Percentiles rank a stretch among this genome's conserved stretches.
These are phyloP conservation scores for Calameuta pallipes DNA, from an alignment of 2,888 invertebrate species.

Conservation along the genomic window DNA sequence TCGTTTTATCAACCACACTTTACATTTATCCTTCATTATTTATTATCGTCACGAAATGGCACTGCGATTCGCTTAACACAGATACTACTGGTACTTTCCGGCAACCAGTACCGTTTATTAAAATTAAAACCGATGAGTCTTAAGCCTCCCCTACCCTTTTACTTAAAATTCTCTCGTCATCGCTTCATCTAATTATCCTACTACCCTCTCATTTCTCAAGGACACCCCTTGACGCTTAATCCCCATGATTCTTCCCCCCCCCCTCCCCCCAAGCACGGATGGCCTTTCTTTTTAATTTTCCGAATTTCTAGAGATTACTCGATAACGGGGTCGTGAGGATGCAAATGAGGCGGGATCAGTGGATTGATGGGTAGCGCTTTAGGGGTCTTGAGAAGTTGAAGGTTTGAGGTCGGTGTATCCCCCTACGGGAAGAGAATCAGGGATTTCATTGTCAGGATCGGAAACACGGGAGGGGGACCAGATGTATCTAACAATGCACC, in stretches of 20 bases:
- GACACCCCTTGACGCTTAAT: not conserved
- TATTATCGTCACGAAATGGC: not conserved
- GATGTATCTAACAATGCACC: not conserved
- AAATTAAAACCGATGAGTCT: not conserved
- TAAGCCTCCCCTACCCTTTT: not conserved
- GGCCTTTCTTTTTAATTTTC: not conserved
- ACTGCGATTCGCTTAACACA: not conserved
- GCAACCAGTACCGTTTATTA: not conserved
- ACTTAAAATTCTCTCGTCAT: not conserved
- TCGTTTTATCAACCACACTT: not conserved
- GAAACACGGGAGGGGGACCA: slow-evolving; percentile 62
- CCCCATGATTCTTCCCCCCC: no score
- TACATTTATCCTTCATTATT: not conserved
- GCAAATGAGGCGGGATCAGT: slow-evolving; percentile 45
- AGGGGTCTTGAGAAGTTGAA: slow-evolving; percentile 16
- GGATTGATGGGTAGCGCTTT: slow-evolving; percentile 37
- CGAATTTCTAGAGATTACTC: not conserved
- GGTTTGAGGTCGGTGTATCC: slow-evolving; percentile 43
- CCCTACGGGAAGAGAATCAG: slow-evolving; percentile 59
- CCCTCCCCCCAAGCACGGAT: no score
- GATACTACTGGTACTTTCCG: not conserved
- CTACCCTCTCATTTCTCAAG: not conserved
- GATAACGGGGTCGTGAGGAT: slow-evolving; percentile 43
- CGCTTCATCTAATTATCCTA: not conserved
- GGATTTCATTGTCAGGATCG: slow-evolving; percentile 56